These are phyloP conservation scores for Prorops nasuta DNA, from an alignment of 1,140 invertebrate species.

Conservation along the genomic window DNA sequence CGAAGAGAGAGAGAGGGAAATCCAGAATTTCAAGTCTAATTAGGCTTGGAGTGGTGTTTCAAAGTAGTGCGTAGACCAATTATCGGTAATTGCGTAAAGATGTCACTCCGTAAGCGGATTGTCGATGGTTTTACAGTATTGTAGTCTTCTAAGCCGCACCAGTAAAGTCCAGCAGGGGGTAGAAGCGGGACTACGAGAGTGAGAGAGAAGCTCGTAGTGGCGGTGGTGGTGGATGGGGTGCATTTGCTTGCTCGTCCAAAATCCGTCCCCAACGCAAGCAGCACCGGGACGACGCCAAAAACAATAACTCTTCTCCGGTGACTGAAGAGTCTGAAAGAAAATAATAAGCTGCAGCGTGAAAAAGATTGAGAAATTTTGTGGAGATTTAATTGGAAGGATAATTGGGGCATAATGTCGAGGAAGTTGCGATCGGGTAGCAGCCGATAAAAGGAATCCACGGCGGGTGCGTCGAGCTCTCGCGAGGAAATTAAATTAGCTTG, in stretches of 20 bases:
- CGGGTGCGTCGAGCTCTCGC: not conserved
- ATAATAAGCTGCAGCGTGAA: too few species aligned
- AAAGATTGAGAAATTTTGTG: too few species aligned
- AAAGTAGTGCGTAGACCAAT: slow-evolving; percentile 41
- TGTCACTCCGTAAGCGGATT: slow-evolving; percentile 56
- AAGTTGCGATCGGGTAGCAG: too few species aligned
- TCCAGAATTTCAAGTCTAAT: slow-evolving; percentile 48
- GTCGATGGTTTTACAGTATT: slow-evolving; percentile 45
- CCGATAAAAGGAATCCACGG: not conserved
- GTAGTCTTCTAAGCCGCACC: slow-evolving; percentile 38
- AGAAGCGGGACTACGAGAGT: not conserved
- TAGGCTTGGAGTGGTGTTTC: slow-evolving; percentile 44
- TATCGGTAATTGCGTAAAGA: slow-evolving; percentile 57
- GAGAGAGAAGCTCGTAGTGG: slow-evolving; percentile 4
- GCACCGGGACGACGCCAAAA: not conserved
- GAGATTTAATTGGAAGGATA: too few species aligned
- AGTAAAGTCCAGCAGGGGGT: slow-evolving; percentile 1
- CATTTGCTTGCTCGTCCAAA: too few species aligned
- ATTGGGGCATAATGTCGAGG: too few species aligned
- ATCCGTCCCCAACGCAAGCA: not conserved
- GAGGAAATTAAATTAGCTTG: slow-evolving; percentile 50
- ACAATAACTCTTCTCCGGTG: too few species aligned
- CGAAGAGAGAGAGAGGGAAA: too few species aligned
- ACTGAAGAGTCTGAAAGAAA: too few species aligned
- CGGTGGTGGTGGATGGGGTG: not conserved